phyloP scores from a whole-genome alignment of 2,797 vertebrate genomes.

The Trematomus bernacchii region DNA sequence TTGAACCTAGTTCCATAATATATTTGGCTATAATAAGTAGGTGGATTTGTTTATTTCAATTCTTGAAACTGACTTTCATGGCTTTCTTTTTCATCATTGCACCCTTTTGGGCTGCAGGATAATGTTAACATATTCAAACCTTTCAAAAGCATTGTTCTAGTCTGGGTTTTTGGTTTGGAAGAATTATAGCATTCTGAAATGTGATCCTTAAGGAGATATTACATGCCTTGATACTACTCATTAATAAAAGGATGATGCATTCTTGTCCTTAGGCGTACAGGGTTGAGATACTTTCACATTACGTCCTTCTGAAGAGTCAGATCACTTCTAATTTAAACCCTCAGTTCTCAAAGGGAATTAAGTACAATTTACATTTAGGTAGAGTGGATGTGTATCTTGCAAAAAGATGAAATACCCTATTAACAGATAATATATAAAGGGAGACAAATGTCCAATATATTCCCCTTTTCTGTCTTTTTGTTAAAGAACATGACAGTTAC shows the following conservation, averaged over 20 bases:
- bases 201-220: constrained; percentile 43
- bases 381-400: constrained; percentile 13
- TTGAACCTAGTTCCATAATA: constrained; percentile 53
- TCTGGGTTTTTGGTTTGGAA: constrained; percentile 47
- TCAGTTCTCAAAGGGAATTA: constrained; percentile 5
- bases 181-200: constrained; percentile 41
- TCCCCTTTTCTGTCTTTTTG: not conserved
- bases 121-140: constrained; percentile 38
- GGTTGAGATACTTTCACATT: constrained; percentile 33
- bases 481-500: not conserved
- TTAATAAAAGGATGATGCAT: constrained; percentile 44
- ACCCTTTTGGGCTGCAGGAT: constrained; percentile 33
- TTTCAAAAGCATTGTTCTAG: constrained; percentile 49
- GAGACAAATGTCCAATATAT: not conserved
- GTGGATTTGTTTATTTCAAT: constrained; percentile 38
- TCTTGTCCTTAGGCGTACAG: constrained; percentile 31
- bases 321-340: constrained; percentile 19
- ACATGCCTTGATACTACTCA: constrained; percentile 35
- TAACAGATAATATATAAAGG: not conserved
- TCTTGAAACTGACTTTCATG: constrained; percentile 36
- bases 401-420: not conserved
- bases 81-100: constrained; percentile 41
- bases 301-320: constrained; percentile 24
- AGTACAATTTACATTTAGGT: not conserved
- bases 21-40: constrained; percentile 60